phyloP scores from a whole-genome alignment of 2,888 invertebrate species.

The Protodeltote pygarga region DNA sequence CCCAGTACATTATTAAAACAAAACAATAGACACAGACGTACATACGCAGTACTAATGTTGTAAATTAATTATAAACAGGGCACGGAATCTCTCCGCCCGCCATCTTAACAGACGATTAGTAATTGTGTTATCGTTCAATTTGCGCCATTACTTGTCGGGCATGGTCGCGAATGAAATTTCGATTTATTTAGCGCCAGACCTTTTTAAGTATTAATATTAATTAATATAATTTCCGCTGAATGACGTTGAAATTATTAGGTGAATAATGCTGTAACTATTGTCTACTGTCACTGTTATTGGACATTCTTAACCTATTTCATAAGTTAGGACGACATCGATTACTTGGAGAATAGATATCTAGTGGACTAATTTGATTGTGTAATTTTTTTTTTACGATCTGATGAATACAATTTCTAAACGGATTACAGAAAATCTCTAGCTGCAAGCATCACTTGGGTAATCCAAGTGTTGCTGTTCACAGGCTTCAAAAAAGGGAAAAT shows the following conservation, averaged over 20 bases:
- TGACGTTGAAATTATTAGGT: slow-evolving; percentile 16
- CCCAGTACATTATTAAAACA: slow-evolving; percentile 56
- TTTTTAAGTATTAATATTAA: slow-evolving; percentile 46
- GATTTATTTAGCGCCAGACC: slow-evolving; percentile 48
- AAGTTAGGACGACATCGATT: no score
- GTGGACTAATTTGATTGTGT: no score
- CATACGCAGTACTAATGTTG: slow-evolving; percentile 47
- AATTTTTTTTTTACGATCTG: no score
- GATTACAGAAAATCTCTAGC: no score
- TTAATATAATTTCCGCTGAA: slow-evolving; percentile 45
- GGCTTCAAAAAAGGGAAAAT: no score
- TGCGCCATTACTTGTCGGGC: slow-evolving; percentile 45
- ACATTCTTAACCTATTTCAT: no score
- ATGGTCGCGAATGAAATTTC: slow-evolving; percentile 44
- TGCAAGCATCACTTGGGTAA: no score
- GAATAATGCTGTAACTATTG: background rate
- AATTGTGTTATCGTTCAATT: slow-evolving; percentile 62
- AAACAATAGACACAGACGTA: slow-evolving; percentile 53
- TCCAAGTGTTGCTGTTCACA: no score
- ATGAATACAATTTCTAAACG: no score
- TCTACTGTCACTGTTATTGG: background rate
- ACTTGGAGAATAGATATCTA: no score
- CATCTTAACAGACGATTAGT: slow-evolving; percentile 54
- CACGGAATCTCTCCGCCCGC: slow-evolving; percentile 43
- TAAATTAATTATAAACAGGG: slow-evolving; percentile 61